Base-by-base conservation (phyloP, 2,113 vertebrate genomes). In the Gymnogyps californianus region DNA sequence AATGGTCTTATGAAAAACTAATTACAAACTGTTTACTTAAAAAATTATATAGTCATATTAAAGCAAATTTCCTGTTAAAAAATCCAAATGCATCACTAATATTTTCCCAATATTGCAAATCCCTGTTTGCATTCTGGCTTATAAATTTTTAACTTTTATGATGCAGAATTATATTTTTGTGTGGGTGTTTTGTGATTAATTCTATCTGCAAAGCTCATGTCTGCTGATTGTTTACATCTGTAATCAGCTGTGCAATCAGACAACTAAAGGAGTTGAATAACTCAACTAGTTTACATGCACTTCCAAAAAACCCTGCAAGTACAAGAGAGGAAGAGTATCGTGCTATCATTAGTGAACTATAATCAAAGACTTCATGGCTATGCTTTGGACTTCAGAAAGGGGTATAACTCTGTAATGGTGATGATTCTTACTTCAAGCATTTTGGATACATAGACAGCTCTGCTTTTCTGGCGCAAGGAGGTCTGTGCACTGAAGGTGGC, bases 161-260 rank as follows among this genome's bases (percentile, higher is more conserved):
- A 67, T 3, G 9, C 16, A 64, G 58, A 83, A 59, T 64, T 59
- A 28, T 40, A 61, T 32, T 32, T 95, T 57, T 74, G 6, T 49
- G 8, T 32, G n/a, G 62, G 40, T 46, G 42, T 77, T 94, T 74
- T 57, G 8, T 78, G 64, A 76, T 71, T 92, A 92, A 81, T 62
- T 89, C n/a, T 47, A 80, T 83, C 92, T 89, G 67, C 55, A 94
- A 70, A 88, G 26, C 55, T 93, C 59, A 55, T 0, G 2, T 70
- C 75, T 92, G 38, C 49, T 77, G 57, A 85, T 70, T 83, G 31
- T 92, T 95, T 89, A 58, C 8, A 11, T 66, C 71, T 80, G 47
- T 58, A 93, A 94, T 95, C 92, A 96, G 76, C 36, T 81, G 67
- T 54, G 75, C 71, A 95, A 95, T 94, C 88, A 93, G 79, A 74